Evolutionary conservation across 2,888 invertebrate species (phyloP).

Genomic region (Meliscaeva auricollis): DNA sequence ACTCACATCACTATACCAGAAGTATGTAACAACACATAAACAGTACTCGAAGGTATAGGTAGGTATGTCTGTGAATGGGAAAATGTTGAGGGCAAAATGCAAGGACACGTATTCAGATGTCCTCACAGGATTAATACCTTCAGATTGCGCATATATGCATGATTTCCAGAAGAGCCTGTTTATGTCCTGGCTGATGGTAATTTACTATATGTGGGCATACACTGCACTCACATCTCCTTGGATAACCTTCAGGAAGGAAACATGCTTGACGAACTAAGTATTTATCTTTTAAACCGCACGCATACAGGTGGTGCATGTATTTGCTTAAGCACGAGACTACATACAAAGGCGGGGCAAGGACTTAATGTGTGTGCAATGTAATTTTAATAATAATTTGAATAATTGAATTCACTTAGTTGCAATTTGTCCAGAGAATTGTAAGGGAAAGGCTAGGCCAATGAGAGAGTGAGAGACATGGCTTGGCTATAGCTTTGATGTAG

Average conservation of each 20-base stretch:
- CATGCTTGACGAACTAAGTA: constrained; percentile 62
- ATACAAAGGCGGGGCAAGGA: not conserved
- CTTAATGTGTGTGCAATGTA: constrained; percentile 29
- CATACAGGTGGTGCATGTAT: constrained; percentile 64
- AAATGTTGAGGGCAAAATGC: constrained; percentile 60
- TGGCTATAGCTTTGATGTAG: not conserved
- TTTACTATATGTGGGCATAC: constrained; percentile 44
- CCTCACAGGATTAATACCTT: constrained; percentile 65
- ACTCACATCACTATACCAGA: not conserved
- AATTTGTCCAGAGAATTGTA: constrained; percentile 43
- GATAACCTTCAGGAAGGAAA: constrained; percentile 16
- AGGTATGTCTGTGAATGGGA: constrained; percentile 45
- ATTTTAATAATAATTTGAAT: constrained; percentile 66
- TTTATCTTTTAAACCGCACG: constrained; percentile 49
- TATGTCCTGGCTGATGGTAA: constrained; percentile 49
- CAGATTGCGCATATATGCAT: constrained; percentile 51
- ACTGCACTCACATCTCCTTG: not conserved
- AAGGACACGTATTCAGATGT: constrained; percentile 62
- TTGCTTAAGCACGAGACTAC: constrained; percentile 38
- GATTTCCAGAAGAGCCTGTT: constrained; percentile 44
- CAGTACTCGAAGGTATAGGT: not conserved
- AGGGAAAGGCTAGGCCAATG: not conserved
- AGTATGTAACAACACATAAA: not conserved
- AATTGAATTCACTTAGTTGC: constrained; percentile 69
- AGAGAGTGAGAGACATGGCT: not conserved